These are phyloP conservation scores for Drosophila cognata DNA, from an alignment of 2,888 invertebrate genomes.

Conservation along the genomic window DNA sequence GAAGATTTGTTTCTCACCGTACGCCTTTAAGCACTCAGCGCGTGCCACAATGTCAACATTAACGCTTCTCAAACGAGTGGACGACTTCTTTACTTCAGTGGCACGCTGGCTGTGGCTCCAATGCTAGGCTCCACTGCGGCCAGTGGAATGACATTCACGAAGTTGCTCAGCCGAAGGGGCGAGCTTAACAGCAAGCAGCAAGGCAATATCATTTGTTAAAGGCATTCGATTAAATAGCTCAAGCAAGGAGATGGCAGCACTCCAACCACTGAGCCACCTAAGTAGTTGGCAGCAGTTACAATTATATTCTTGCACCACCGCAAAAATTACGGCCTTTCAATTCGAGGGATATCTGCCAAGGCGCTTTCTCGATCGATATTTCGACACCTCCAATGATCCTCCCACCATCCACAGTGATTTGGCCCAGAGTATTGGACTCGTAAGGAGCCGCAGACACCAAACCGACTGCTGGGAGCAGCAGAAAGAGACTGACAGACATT, in stretches of 20 bases:
- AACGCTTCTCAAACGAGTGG: not conserved
- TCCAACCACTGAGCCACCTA: not conserved
- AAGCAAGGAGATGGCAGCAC: not conserved
- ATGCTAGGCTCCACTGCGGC: not conserved
- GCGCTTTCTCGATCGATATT: not conserved
- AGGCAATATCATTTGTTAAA: not conserved
- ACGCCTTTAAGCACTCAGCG: not conserved
- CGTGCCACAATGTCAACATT: not conserved
- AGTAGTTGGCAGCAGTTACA: not conserved
- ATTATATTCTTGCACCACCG: not conserved
- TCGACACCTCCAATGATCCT: not conserved
- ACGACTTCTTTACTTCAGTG: not conserved
- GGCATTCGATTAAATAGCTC: not conserved
- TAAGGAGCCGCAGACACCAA: not conserved
- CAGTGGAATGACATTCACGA: not conserved
- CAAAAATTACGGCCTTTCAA: rapidly evolving
- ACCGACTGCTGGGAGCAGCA: not conserved
- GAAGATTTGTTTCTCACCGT: not conserved
- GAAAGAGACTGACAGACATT: not conserved
- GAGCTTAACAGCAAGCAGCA: not conserved
- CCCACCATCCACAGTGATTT: not conserved
- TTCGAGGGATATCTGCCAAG: not conserved
- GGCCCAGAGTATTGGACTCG: not conserved
- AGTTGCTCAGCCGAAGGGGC: not conserved
- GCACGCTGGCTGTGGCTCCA: not conserved